Base-by-base conservation (phyloP, 2,797 vertebrate species). In the Echeneis naucrates region DNA sequence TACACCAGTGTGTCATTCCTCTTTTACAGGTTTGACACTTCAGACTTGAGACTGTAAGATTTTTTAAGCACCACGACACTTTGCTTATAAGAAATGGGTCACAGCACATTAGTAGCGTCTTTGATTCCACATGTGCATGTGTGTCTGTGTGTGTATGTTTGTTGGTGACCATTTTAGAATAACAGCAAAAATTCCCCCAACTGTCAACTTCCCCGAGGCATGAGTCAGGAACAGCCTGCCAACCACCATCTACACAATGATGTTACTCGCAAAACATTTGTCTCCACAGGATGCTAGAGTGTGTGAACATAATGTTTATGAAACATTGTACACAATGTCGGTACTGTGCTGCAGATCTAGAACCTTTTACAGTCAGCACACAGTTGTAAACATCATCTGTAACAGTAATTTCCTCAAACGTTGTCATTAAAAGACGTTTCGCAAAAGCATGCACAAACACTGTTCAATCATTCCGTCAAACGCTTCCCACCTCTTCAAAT, bases 181-280 rank as follows among this genome's bases (percentile, higher is more conserved):
- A 89, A 76, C 79, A 73, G 23, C 24, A 84, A 88, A 93, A 89
- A 78, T 80, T 52, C 91, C 90, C 89, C 40, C 11, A 0, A 33
- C 77, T 32, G n/a, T n/a, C 26, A 84, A 91, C 87, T 92, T 93
- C 92, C 91, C 71, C 75, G 65, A 35, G 32, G 5, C 8, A 42
- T 93, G 92, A 93, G 75, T 93, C 88, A 93, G 77, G 14, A 51
- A 30, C 73, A 44, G 35, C 75, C 19, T 58, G 61, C 50, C 55
- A 57, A 64, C 74, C 77, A 37, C 74, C 35, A 54, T 69, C 79
- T 70, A 75, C 75, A 58, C 77, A 77, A 4, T 79, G 73, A 68
- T 64, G 60, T 5, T 66, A 30, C 11, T 72, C 60, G 45, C 57
- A 60, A 87, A 77, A 86, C 69, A 78, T 75, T 55, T 76, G 40